phyloP scores from a whole-genome alignment of 1,140 invertebrate genomes.

The Drosophila sechellia region DNA sequence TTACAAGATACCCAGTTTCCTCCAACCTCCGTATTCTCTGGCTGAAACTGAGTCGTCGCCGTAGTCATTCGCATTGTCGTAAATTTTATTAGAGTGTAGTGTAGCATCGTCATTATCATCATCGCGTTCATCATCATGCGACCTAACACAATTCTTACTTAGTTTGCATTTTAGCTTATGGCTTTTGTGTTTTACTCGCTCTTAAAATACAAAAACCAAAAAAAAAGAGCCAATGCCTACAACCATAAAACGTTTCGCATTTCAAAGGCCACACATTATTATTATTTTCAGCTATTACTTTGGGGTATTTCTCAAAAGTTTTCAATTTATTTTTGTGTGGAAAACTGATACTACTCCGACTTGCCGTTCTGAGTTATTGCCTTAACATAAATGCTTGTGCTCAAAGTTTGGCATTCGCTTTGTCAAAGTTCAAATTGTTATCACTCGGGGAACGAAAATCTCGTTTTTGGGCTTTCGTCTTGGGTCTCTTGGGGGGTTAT shows the following conservation, averaged over 20 bases:
- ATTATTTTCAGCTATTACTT: slow-evolving; percentile 49
- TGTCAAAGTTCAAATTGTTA: slow-evolving; percentile 44
- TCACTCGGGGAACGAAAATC: slow-evolving; percentile 17
- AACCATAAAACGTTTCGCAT: slow-evolving; percentile 60
- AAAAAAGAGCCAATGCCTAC: slow-evolving; percentile 7
- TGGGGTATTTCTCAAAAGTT: slow-evolving; percentile 46
- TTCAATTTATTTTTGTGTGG: slow-evolving; percentile 54
- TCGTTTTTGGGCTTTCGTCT: slow-evolving; percentile 17
- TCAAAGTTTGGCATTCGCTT: slow-evolving; percentile 13
- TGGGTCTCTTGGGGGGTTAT: slow-evolving; percentile 32
- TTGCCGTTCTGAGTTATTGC: slow-evolving; percentile 38
- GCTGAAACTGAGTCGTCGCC: slow-evolving; percentile 47
- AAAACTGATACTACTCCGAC: slow-evolving; percentile 51
- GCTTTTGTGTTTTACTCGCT: slow-evolving; percentile 49
- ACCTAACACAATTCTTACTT: slow-evolving; percentile 70
- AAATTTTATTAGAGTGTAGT: slow-evolving; percentile 78
- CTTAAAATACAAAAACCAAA: slow-evolving; percentile 10
- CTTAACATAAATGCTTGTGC: slow-evolving; percentile 27
- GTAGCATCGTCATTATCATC: slow-evolving; percentile 50
- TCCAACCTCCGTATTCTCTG: slow-evolving; percentile 5
- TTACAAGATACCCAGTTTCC: slow-evolving; percentile 14
- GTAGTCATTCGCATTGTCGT: slow-evolving; percentile 76
- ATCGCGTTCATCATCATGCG: slow-evolving; percentile 23
- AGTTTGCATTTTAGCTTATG: slow-evolving; percentile 69
- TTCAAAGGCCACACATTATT: slow-evolving; percentile 67